Base-by-base conservation (phyloP, 2,797 vertebrate species). In the Hemibagrus guttatus region DNA sequence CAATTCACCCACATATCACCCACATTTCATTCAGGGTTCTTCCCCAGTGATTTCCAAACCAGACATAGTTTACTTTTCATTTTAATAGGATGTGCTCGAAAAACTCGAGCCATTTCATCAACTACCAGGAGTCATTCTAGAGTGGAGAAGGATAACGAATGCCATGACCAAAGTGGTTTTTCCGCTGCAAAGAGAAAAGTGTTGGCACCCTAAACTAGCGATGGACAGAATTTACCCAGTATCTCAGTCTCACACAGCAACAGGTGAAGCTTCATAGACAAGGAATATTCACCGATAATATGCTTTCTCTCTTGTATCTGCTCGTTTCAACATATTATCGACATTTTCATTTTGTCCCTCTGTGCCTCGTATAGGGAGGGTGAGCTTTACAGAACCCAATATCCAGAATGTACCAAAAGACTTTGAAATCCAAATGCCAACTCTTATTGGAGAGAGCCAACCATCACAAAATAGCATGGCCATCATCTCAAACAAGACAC, bases 371-470 rank as follows among this genome's bases (percentile, higher is more conserved):
- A 75, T 84, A 99, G 98, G 98, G 74, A 94, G 98, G 87, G 95
- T 99, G 89, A 97, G 96, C 91, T 99, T 99, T 91, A 96, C 87
- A 42, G 98, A 99, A 89, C 98, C 98, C 86, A 99, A 99, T 93
- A 96, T 99, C 92, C 98, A 99, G 94, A 99, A 97, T 1, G 97
- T 99, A 39, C 98, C 98, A 64, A 98, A 97, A 95, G 97, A 99
- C 93, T 99, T 99, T 96, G 97, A 99, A 93, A 99, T 99, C 83
- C 89, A 94, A 91, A 97, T 99, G 97, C 95, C 97, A 19, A 95
- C 94, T 0, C 85, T 96, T 85, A 95, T 98, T 63, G 96, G 91
- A 87, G 97, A 98, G 91, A 98, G 97, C 89, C 97, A 96, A 4
- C 96, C 96, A 19, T 96, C 95, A 63, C 95, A 94, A 92, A 91